phyloP scores from a whole-genome alignment of 2,797 vertebrate species.

The Tamandua tetradactyla region DNA sequence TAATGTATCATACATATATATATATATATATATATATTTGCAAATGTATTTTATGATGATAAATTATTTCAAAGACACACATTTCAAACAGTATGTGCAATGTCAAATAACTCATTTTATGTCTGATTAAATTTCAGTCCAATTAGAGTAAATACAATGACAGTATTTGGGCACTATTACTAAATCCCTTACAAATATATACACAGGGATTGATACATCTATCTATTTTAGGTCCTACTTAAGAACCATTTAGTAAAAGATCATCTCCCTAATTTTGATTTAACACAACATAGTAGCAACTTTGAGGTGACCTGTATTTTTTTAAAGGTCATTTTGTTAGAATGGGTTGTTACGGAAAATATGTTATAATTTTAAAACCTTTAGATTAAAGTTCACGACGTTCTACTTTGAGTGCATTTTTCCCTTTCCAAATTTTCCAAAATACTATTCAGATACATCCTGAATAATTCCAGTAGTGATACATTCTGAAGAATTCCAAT shows the following conservation, averaged over 20 bases:
- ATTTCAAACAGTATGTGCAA: constrained; percentile 50
- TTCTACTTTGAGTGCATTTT: background rate
- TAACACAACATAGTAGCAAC: background rate
- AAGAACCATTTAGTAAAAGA: background rate
- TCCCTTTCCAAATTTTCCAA: constrained; percentile 24
- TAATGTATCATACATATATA: background rate
- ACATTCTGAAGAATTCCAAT: constrained; percentile 19
- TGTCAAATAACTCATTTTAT: constrained; percentile 45
- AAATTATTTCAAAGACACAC: constrained; percentile 48
- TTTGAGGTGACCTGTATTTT: background rate
- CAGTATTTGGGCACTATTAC: background rate
- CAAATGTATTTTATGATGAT: constrained; percentile 35
- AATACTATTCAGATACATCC: constrained; percentile 11
- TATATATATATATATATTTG: too few relatives aligned
- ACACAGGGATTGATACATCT: background rate
- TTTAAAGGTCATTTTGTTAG: background rate
- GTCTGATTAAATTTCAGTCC: constrained; percentile 29
- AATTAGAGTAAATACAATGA: background rate
- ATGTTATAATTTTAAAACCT: background rate
- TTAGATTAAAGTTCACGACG: background rate
- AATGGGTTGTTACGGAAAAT: background rate
- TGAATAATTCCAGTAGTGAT: constrained; percentile 21
- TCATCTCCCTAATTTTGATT: background rate
- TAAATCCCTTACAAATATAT: constrained; percentile 36
- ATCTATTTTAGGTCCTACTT: constrained; percentile 28